Percentiles rank a stretch among this genome's conserved stretches.
Evolutionary conservation across 2,797 vertebrate genomes (phyloP).

Genomic region (Orientallactaga sibirica): DNA sequence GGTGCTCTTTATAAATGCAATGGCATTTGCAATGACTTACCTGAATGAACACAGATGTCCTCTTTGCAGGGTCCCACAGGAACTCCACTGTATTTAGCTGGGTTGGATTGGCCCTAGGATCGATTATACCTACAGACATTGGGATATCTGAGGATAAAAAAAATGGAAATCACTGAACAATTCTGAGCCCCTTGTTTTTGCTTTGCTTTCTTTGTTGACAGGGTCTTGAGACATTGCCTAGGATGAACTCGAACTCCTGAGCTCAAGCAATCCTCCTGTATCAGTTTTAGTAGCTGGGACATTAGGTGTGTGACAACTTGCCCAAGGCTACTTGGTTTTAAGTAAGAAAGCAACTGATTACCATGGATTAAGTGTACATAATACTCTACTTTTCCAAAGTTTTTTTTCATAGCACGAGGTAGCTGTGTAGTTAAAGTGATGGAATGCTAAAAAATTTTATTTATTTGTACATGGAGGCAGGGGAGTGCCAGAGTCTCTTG

Average conservation of each 20-base stretch:
- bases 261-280: background rate
- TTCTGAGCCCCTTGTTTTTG: background rate
- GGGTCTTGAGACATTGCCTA: background rate
- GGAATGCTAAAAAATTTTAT: too few species aligned
- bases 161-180: slow-evolving; percentile 63
- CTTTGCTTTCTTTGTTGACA: too few species aligned
- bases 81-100: slow-evolving; percentile 99
- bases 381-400: background rate
- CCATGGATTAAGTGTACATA: background rate
- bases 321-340: background rate
- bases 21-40: slow-evolving; percentile 83
- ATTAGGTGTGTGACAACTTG: background rate
- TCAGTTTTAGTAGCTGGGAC: background rate
- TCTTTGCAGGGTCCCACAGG: slow-evolving; percentile 97
- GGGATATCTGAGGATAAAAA: slow-evolving; percentile 93
- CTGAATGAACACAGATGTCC: slow-evolving; percentile 99
- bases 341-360: slow-evolving; percentile 34
- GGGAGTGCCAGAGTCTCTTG: too few species aligned
- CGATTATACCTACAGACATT: slow-evolving; percentile 97
- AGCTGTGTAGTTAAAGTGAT: too few species aligned
- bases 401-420: too few species aligned
- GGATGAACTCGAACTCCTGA: background rate
- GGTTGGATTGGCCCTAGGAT: slow-evolving; percentile 97
- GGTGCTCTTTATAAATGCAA: background rate
- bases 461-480: too few species aligned